Evolutionary conservation across 1,140 invertebrate species (phyloP).

Genomic region (Riptortus pedestris): DNA sequence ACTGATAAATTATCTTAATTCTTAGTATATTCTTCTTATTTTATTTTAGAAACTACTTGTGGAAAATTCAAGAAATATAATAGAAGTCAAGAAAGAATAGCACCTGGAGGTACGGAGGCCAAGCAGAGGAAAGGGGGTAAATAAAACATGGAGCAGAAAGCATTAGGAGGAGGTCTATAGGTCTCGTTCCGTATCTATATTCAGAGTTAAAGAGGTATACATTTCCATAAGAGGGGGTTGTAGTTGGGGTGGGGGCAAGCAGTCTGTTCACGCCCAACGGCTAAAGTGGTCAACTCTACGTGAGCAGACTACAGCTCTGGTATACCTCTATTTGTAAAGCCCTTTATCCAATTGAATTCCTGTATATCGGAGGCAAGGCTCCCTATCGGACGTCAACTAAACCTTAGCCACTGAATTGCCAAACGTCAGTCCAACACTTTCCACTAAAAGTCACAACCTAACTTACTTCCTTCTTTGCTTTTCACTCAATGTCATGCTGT

Average conservation of each 20-base stretch:
- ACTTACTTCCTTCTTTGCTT: too few relatives aligned
- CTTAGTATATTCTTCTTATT: too few relatives aligned
- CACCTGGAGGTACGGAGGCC: too few relatives aligned
- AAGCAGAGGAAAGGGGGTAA: neutral
- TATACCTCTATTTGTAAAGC: constrained; percentile 1
- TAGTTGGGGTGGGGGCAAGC: neutral
- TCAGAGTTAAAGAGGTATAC: constrained; percentile 4
- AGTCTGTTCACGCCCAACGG: neutral
- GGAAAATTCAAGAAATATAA: too few relatives aligned
- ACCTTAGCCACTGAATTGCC: neutral
- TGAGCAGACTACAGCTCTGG: neutral
- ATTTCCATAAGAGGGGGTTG: neutral
- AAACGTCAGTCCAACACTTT: neutral
- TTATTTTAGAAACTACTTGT: too few relatives aligned
- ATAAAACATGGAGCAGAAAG: constrained; percentile 2
- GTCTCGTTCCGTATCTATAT: neutral
- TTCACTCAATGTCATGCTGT: too few relatives aligned
- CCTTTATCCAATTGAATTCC: constrained; percentile 9
- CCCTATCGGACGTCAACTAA: too few relatives aligned
- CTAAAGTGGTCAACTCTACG: neutral
- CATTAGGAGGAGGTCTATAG: neutral
- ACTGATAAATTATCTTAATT: too few relatives aligned
- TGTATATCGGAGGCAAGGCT: neutral
- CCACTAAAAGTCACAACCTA: neutral
- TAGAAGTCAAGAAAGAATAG: too few relatives aligned